Percentiles rank a stretch among this genome's conserved stretches.
These are phyloP conservation scores for Pyrocoelia pectoralis DNA, from an alignment of 2,888 invertebrate genomes.

Conservation along the genomic window DNA sequence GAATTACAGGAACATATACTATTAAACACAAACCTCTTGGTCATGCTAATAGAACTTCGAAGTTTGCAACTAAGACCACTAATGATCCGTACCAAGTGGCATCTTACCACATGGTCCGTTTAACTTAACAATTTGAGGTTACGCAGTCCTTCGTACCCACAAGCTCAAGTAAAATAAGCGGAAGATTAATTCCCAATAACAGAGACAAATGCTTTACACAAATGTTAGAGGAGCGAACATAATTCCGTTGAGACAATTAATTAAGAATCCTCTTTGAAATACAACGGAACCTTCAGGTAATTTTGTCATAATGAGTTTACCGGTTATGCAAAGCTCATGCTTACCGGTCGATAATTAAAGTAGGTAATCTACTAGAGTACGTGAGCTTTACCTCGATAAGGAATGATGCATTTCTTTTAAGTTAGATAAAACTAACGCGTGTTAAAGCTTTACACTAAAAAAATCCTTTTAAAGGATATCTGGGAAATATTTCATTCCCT, in stretches of 20 bases:
- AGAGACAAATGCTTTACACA: slow-evolving; percentile 31
- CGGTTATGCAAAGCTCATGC: slow-evolving; percentile 38
- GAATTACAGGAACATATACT: slow-evolving; percentile 19
- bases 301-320: slow-evolving; percentile 39
- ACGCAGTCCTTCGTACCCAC: slow-evolving; percentile 28
- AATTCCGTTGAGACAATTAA: slow-evolving; percentile 35
- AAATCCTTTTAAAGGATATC: too few species aligned
- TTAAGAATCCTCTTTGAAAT: slow-evolving; percentile 33
- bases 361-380: slow-evolving; percentile 37
- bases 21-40: slow-evolving; percentile 32
- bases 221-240: slow-evolving; percentile 33
- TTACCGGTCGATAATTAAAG: slow-evolving; percentile 40
- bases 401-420: slow-evolving; percentile 31
- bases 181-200: slow-evolving; percentile 32
- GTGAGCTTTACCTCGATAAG: slow-evolving; percentile 34
- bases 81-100: slow-evolving; percentile 44
- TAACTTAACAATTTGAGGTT: slow-evolving; percentile 39
- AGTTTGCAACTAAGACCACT: slow-evolving; percentile 48
- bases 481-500: too few species aligned
- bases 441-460: slow-evolving; percentile 16
- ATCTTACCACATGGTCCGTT: slow-evolving; percentile 38
- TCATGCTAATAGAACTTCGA: slow-evolving; percentile 46
- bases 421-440: slow-evolving; percentile 33
- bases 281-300: slow-evolving; percentile 38
- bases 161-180: slow-evolving; percentile 25